Evolutionary conservation across 2,888 invertebrate genomes (phyloP).

Genomic region (Hirudinaria manillensis): DNA sequence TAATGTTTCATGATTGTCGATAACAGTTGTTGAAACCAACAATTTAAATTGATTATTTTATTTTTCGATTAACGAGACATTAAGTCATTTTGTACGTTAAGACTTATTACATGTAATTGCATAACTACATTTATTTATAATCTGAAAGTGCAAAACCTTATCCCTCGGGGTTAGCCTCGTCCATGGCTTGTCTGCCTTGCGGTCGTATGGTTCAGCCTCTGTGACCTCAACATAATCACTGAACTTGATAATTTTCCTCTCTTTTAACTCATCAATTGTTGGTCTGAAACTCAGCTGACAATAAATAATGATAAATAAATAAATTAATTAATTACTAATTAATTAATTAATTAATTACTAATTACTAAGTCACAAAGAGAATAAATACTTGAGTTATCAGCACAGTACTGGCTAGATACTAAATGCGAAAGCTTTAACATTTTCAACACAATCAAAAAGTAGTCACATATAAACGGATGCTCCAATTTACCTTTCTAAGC

Average conservation of each 20-base stretch:
- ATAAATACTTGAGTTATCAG: background rate
- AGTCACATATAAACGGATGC: background rate
- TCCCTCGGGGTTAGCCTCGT: slow-evolving; percentile 95
- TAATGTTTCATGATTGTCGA: background rate
- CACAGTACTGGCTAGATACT: background rate
- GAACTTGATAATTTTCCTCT: slow-evolving; percentile 97
- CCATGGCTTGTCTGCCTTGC: slow-evolving; percentile 98
- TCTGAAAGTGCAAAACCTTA: slow-evolving; percentile 60
- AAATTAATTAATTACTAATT: background rate
- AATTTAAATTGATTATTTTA: too few relatives aligned
- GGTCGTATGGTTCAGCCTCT: slow-evolving; percentile 91
- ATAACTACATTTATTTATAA: too few relatives aligned
- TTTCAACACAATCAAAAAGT: background rate
- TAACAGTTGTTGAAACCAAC: background rate
- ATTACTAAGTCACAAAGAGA: too few relatives aligned
- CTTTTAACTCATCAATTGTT: slow-evolving; percentile 94
- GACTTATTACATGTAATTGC: too few relatives aligned
- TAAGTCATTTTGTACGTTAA: too few relatives aligned
- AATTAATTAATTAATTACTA: too few relatives aligned
- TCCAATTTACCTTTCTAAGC: slow-evolving; percentile 66
- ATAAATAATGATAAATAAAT: background rate
- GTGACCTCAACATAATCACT: slow-evolving; percentile 99
- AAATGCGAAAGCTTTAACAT: background rate
- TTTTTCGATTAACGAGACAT: too few relatives aligned
- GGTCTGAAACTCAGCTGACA: slow-evolving; percentile 76